These are phyloP conservation scores for Micromesistius poutassou DNA, from an alignment of 2,797 vertebrate species.

Conservation along the genomic window DNA sequence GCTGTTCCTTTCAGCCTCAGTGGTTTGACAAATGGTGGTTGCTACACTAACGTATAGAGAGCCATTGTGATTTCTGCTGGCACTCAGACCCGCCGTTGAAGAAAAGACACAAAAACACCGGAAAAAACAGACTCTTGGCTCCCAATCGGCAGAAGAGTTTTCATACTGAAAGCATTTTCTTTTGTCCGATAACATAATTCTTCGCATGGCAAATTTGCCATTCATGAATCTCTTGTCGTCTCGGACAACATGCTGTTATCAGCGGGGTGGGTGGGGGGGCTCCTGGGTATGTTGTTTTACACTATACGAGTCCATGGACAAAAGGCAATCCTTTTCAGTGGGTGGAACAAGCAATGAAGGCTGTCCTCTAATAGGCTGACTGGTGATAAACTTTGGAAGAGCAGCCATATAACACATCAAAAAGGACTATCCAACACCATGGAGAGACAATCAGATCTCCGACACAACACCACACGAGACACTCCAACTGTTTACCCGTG, in stretches of 20 bases:
- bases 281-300: neutral
- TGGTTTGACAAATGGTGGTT: conserved; percentile 2
- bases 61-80: conserved; percentile 2
- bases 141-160: neutral
- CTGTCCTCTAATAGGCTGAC: neutral
- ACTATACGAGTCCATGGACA: neutral
- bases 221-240: neutral
- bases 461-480: neutral
- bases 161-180: neutral
- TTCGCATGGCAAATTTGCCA: neutral
- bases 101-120: neutral
- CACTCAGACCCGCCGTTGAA: neutral
- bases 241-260: neutral
- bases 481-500: neutral
- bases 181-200: neutral
- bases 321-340: neutral
- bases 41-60: neutral
- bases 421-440: neutral
- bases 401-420: neutral
- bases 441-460: neutral
- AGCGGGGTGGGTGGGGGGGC: neutral
- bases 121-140: neutral
- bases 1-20: neutral
- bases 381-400: neutral
- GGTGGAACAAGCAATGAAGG: neutral